Evolutionary conservation across 2,888 invertebrate genomes (phyloP), one percentile per base, ranked within the genome.

Genomic region (Dicycla oo): DNA sequence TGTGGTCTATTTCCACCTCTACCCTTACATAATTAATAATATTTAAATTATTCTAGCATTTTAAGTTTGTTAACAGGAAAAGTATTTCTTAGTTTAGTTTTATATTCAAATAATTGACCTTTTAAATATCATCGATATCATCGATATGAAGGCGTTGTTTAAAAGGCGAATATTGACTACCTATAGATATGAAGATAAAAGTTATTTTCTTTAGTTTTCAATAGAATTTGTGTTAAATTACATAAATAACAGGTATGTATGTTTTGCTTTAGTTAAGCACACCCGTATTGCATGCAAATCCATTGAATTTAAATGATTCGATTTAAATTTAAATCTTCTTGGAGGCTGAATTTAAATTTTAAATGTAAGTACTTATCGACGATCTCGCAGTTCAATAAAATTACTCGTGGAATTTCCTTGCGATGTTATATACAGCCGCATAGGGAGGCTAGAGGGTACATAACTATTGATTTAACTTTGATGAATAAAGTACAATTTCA

Each of bases 281-380:
- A 53, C 18, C 45, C 18, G 3, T 47, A 34, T 30, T 13, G n/a
- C n/a, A 51, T 77, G 45, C 4, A 64, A 60, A 61, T 77, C 20
- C 34, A 20, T 18, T 0, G 18, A 64, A 65, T 66, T 20, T 20
- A 53, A 71, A 72, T 63, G 15, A 49, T 18, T 38, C 43, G 40
- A 79, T 78, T 79, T 51, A 66, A 45, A 67, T 78, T 63, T 40
- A 23, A 67, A 66, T 53, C 13, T 23, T 45, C 23, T 63, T 43
- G 30, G 13, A 47, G 20, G 4, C 4, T 10, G 18, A 63, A 73
- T 77, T 79, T 73, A 73, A 77, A 79, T 67, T 66, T 73, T 38
- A 62, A 62, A 62, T 78, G 6, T 15, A 1, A 30, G n/a, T 53
- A 53, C 54, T 60, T 67, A 67, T 63, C 67, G 54, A 4, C 15